These are phyloP conservation scores for Etheostoma perlongum DNA, from an alignment of 2,797 vertebrate genomes.

Conservation along the genomic window DNA sequence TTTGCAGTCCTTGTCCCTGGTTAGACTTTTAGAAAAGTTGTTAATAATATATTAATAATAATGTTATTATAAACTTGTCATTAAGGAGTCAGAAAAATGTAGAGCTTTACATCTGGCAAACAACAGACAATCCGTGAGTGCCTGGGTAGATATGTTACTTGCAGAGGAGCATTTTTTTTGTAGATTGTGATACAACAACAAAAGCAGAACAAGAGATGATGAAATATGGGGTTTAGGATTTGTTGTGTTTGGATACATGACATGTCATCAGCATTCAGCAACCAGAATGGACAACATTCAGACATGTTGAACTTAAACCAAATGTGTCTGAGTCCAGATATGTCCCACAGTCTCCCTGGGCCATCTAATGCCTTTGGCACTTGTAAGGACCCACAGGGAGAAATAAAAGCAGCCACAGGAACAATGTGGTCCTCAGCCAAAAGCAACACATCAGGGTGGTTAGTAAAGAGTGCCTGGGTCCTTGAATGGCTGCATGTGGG, in stretches of 20 bases:
- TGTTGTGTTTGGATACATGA: slow-evolving; percentile 33
- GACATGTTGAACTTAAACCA: slow-evolving; percentile 17
- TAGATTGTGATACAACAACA: not conserved
- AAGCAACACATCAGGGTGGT: slow-evolving; percentile 55
- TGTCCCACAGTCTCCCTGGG: slow-evolving; percentile 5
- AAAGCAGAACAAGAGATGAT: not conserved
- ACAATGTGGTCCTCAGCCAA: slow-evolving; percentile 54
- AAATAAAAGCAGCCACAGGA: slow-evolving; percentile 42
- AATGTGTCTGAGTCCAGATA: slow-evolving; percentile 9
- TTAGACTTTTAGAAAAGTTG: no score
- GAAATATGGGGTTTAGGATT: slow-evolving; percentile 1
- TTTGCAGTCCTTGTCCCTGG: no score
- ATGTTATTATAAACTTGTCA: not conserved
- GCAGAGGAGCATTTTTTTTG: no score
- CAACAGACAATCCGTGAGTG: not conserved
- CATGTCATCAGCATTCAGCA: not conserved
- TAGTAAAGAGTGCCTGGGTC: slow-evolving; percentile 44
- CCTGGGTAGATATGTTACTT: not conserved
- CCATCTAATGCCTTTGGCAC: slow-evolving; percentile 44
- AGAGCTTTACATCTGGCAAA: not conserved
- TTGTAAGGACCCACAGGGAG: slow-evolving; percentile 21
- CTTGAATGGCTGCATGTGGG: slow-evolving; percentile 52
- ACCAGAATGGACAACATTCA: slow-evolving; percentile 3
- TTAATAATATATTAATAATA: no score
- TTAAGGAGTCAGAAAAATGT: not conserved